Percentiles rank a stretch among this genome's conserved stretches.
These are phyloP conservation scores for Helicoverpa zea DNA, from an alignment of 1,140 invertebrate genomes.

Conservation along the genomic window DNA sequence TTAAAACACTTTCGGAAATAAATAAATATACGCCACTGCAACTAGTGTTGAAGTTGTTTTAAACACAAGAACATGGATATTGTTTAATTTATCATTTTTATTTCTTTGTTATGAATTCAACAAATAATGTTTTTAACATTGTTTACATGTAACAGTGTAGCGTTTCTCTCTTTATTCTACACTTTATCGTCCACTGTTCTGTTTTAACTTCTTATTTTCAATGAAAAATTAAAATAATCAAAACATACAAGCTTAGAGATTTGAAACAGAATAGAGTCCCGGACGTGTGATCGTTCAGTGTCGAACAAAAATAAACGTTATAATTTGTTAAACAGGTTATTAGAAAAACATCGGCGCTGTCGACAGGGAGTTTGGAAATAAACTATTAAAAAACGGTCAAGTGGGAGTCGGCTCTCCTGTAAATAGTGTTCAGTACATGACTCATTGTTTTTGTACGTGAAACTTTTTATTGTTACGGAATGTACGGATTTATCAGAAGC, in stretches of 20 bases:
- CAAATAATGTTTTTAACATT: conserved; percentile 39
- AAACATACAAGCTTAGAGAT: conserved; percentile 78
- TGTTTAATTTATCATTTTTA: conserved; percentile 50
- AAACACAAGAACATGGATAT: conserved; percentile 26
- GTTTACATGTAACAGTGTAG: conserved; percentile 48
- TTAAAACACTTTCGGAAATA: conserved; percentile 49
- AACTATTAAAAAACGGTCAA: conserved; percentile 65
- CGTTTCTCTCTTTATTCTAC: conserved; percentile 46
- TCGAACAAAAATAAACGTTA: conserved; percentile 83
- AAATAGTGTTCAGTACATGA: conserved; percentile 31
- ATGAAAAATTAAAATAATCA: conserved; percentile 80
- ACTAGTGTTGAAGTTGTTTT: background rate
- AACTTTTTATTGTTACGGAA: conserved; percentile 46
- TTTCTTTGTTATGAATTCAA: conserved; percentile 51
- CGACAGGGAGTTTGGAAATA: conserved; percentile 69
- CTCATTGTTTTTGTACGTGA: conserved; percentile 31
- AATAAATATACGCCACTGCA: conserved; percentile 41
- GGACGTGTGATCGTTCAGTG: conserved; percentile 81
- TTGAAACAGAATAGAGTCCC: conserved; percentile 83
- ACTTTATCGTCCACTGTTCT: conserved; percentile 51
- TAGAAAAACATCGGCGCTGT: conserved; percentile 79
- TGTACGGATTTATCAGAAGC: background rate
- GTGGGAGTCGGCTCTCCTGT: conserved; percentile 49
- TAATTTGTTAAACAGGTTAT: conserved; percentile 84
- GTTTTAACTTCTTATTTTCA: conserved; percentile 68